Percentiles rank a stretch among this genome's conserved stretches.
phyloP scores from a whole-genome alignment of 1,140 invertebrate species.

The Whitmania pigra region DNA sequence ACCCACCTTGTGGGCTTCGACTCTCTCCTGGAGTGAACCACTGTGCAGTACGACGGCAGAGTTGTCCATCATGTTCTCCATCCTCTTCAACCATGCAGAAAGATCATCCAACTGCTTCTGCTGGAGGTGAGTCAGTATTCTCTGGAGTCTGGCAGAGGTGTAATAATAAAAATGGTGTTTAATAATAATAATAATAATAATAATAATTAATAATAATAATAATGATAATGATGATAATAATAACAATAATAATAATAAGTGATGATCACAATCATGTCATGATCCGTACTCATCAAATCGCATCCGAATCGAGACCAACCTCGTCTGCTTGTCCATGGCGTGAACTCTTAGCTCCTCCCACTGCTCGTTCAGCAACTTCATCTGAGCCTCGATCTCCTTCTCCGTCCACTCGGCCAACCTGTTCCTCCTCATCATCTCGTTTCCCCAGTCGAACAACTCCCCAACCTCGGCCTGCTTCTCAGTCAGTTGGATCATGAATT shows the following conservation, averaged over 20 bases:
- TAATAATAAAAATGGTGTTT: not conserved
- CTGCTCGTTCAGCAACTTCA: constrained; percentile 68
- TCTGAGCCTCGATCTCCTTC: constrained; percentile 69
- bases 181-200: too few species aligned
- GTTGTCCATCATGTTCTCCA: constrained; percentile 60
- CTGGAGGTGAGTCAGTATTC: constrained; percentile 56
- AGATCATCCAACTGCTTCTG: constrained; percentile 57
- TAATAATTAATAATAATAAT: not conserved
- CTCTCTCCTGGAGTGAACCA: constrained; percentile 38
- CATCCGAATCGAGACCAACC: constrained; percentile 41
- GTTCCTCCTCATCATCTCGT: constrained; percentile 60
- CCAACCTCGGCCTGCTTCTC: constrained; percentile 71
- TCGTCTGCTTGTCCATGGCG: constrained; percentile 66
- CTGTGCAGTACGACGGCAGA: constrained; percentile 23
- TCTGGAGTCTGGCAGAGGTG: constrained; percentile 45
- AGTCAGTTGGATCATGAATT: constrained; percentile 69
- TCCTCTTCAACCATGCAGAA: constrained; percentile 62
- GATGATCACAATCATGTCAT: too few species aligned
- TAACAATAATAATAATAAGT: not conserved
- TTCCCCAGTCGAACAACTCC: constrained; percentile 68
- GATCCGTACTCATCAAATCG: too few species aligned
- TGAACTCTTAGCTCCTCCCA: constrained; percentile 69
- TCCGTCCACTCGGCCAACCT: constrained; percentile 63
- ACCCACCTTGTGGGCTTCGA: constrained; percentile 31
- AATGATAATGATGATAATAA: not conserved